These are phyloP conservation scores for Drosophila mayaguana DNA, from an alignment of 2,888 invertebrate genomes.

Conservation along the genomic window DNA sequence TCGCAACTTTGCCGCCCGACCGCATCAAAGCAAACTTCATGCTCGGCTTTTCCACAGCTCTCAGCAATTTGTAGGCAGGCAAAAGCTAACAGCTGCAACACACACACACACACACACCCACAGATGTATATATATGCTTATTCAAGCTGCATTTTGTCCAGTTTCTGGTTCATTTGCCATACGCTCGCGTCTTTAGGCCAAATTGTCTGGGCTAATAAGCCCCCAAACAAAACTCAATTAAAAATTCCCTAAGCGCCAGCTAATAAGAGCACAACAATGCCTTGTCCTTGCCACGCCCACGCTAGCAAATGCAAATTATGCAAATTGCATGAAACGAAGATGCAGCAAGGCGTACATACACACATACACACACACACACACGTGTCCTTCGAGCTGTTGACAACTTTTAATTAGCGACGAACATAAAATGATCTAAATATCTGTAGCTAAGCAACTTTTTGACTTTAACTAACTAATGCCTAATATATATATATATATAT, in stretches of 20 bases:
- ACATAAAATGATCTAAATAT: background rate
- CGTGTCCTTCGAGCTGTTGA: background rate
- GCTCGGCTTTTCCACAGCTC: constrained; percentile 5
- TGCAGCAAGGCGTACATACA: background rate
- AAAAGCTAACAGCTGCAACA: constrained; percentile 55
- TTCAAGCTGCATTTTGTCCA: constrained; percentile 28
- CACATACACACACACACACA: background rate
- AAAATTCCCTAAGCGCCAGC: constrained; percentile 6
- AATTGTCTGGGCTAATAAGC: constrained; percentile 48
- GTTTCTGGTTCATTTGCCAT: constrained; percentile 26
- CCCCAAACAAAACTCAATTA: constrained; percentile 64
- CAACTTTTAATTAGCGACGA: constrained; percentile 1
- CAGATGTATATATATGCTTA: too few species aligned
- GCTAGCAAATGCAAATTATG: constrained; percentile 35
- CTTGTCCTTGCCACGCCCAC: constrained; percentile 7
- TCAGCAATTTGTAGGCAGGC: constrained; percentile 52
- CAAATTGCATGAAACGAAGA: constrained; percentile 44
- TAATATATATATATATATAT: background rate
- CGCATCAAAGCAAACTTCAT: constrained; percentile 54
- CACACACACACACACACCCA: background rate
- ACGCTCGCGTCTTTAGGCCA: constrained; percentile 17
- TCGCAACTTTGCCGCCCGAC: constrained; percentile 51
- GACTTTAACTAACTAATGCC: background rate
- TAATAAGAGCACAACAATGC: constrained; percentile 1
- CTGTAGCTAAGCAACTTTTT: background rate